Evolutionary conservation across 2,888 invertebrate genomes (phyloP), one percentile per base, ranked within the genome.

Genomic region (Artemia sinica): DNA sequence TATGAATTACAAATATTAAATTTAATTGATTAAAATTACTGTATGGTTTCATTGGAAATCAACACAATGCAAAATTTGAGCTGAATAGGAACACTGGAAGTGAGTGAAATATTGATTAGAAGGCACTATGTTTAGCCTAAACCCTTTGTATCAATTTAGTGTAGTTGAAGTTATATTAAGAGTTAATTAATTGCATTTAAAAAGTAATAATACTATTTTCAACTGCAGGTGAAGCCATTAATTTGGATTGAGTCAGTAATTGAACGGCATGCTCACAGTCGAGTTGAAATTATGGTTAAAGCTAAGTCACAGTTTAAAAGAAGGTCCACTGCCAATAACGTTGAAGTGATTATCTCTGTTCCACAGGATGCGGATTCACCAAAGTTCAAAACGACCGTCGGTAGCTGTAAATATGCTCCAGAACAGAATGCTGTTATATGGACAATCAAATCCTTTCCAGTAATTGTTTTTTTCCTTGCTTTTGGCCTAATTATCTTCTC

Each of bases 161-260:
- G 41, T 41, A 41, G 41, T 41, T 41, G 2, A 41, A 41, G 41
- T 67, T 13, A 18, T 69, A 14, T 18, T 69, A 12, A 41, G 14
- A 66, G 48, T 68, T n/a, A 13, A 13, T 69, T 69, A 10, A 12
- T 67, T 3, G 48, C n/a, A 41, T 49, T 8, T 49, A 12, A n/a
- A 10, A 7, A 49, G 18, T 69, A 13, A 41, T 28, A n/a, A 10
- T 70, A 51, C 10, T 67, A n/a, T 50, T 12, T 49, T 28, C 49
- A 13, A 63, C 65, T 70, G 18, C 68, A 81, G 81, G 81, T 89
- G 10, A 97, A 98, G 76, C 97, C 97, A 0, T 79, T 97, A 72
- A 95, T 97, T 76, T 97, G 97, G 97, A 96, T 98, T 71, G 97
- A 98, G 78, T 95, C 96, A 8, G 93, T 95, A 3, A 96, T 97